A percentile compares a stretch with the other conserved stretches of the same genome.
phyloP scores from a whole-genome alignment of 2,113 vertebrate genomes.

The Proterorhinus semilunaris region DNA sequence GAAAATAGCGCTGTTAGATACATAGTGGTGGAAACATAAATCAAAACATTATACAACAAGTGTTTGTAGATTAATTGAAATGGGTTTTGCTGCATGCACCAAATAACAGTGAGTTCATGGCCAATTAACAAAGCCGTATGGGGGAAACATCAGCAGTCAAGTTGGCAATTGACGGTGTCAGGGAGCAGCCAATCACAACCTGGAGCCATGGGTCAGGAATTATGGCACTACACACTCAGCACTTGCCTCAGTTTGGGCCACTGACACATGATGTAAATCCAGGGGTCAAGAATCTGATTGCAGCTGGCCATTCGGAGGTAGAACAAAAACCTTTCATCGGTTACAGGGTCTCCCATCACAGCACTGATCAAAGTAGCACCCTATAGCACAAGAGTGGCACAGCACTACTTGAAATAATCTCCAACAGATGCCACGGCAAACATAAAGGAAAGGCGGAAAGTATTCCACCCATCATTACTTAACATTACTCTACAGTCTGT shows the following conservation, averaged over 20 bases:
- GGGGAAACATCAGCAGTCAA: constrained; percentile 7
- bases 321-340: constrained; percentile 72
- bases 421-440: too few species aligned
- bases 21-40: constrained; percentile 14
- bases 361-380: constrained; percentile 76
- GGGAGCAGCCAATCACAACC: constrained; percentile 1
- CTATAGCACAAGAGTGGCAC: constrained; percentile 67
- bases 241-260: constrained; percentile 72
- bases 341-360: constrained; percentile 48
- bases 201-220: constrained; percentile 21
- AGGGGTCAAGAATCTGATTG: constrained; percentile 95
- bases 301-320: constrained; percentile 85
- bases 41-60: constrained; percentile 5
- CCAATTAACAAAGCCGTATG: constrained; percentile 14
- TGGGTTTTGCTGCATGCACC: constrained; percentile 10
- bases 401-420: constrained; percentile 13
- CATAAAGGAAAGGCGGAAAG: too few species aligned
- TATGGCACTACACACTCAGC: constrained; percentile 8
- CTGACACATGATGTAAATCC: constrained; percentile 92
- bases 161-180: constrained; percentile 5
- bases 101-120: constrained; percentile 6
- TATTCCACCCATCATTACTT: too few species aligned
- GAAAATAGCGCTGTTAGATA: constrained; percentile 19
- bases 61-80: background rate
- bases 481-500: background rate